These are phyloP conservation scores for Tragulus kanchil DNA, from an alignment of 2,113 vertebrate genomes.

Conservation along the genomic window DNA sequence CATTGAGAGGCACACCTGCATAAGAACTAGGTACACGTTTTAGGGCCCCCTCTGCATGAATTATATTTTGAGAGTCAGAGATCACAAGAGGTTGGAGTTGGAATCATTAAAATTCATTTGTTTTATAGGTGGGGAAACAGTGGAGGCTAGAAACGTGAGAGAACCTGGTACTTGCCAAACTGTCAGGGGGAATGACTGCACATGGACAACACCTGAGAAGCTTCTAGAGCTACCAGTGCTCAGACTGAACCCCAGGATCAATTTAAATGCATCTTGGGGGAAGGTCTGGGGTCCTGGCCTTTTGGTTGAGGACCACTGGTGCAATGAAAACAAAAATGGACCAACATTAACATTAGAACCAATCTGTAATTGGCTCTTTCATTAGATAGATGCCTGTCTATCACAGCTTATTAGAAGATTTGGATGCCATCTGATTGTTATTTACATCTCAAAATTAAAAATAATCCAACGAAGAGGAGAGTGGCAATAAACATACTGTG, in stretches of 20 bases:
- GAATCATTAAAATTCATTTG: slow-evolving; percentile 6
- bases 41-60: not conserved
- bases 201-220: not conserved
- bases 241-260: not conserved
- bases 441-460: slow-evolving; percentile 16
- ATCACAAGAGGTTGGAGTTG: not conserved
- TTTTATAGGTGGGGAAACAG: not conserved
- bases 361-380: not conserved
- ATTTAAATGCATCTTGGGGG: not conserved
- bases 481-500: not conserved
- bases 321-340: slow-evolving; percentile 14
- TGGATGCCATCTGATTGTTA: not conserved
- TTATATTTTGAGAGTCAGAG: not conserved
- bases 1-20: not conserved
- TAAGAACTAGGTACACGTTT: not conserved
- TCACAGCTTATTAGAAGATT: not conserved
- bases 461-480: not conserved
- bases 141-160: not conserved
- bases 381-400: not conserved
- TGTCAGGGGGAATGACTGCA: not conserved
- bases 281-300: not conserved
- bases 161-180: not conserved
- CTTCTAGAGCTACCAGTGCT: not conserved
- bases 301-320: not conserved
- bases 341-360: not conserved